phyloP scores from a whole-genome alignment of 2,113 vertebrate genomes.

The Galeopterus variegatus region DNA sequence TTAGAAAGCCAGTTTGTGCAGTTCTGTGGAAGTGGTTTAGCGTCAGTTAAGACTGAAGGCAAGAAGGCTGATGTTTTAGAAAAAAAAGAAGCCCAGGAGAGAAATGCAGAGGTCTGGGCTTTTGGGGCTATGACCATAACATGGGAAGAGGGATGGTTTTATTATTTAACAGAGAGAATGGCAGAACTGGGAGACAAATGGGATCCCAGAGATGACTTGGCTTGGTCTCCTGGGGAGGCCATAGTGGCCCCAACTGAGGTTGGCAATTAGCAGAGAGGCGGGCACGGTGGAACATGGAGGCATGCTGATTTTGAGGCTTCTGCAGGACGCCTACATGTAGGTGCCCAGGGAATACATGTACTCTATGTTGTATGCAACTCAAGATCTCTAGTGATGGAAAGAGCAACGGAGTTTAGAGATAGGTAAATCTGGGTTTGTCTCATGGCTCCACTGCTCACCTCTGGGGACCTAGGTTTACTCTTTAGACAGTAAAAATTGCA shows the following conservation, averaged over 20 bases:
- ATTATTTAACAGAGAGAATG: not conserved
- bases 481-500: slow-evolving; percentile 24
- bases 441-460: not conserved
- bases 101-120: not conserved
- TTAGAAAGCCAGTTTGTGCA: not conserved
- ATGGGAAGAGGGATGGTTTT: not conserved
- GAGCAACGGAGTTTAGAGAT: not conserved
- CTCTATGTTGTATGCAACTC: not conserved
- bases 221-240: not conserved
- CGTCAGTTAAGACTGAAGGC: not conserved
- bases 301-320: not conserved
- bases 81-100: not conserved
- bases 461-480: not conserved
- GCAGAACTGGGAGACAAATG: not conserved
- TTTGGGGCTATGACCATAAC: not conserved
- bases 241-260: not conserved
- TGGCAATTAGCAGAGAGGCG: not conserved
- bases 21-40: not conserved
- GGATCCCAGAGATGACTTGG: not conserved
- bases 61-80: not conserved
- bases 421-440: not conserved
- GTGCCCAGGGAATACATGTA: not conserved
- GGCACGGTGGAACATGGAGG: not conserved
- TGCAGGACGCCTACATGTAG: not conserved
- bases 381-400: not conserved